Percentiles rank a stretch among this genome's conserved stretches.
Conservation (phyloP, 2,888 invertebrate species). For the Silvanus unidentatus region DNA sequence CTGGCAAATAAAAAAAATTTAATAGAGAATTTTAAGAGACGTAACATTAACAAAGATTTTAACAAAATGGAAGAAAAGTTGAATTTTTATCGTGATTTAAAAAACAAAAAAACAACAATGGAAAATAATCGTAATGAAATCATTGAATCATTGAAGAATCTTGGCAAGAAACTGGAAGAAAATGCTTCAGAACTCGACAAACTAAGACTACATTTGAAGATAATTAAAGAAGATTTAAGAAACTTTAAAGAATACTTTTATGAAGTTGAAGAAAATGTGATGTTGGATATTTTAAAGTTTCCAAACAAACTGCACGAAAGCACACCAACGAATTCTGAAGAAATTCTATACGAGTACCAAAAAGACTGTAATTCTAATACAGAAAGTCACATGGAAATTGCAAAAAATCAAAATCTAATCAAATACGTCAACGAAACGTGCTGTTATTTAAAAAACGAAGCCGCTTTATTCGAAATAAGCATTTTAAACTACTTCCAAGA, state of each 20-base stretch:
- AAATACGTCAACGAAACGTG: constrained; percentile 54
- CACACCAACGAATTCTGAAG: constrained; percentile 50
- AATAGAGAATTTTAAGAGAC: constrained; percentile 51
- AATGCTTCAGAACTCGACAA: constrained; percentile 46
- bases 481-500: constrained; percentile 51
- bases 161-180: constrained; percentile 40
- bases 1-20: constrained; percentile 50
- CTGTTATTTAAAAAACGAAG: constrained; percentile 61
- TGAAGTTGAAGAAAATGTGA: constrained; percentile 66
- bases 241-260: constrained; percentile 58
- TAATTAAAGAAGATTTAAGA: constrained; percentile 53
- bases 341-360: constrained; percentile 30
- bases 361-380: constrained; percentile 38
- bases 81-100: constrained; percentile 55
- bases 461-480: constrained; percentile 65
- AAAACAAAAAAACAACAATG: constrained; percentile 48
- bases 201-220: constrained; percentile 50
- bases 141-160: constrained; percentile 46
- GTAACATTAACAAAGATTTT: constrained; percentile 53
- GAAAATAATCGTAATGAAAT: constrained; percentile 52
- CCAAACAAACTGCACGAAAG: constrained; percentile 64
- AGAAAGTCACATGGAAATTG: constrained; percentile 53
- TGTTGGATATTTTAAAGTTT: constrained; percentile 57
- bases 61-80: constrained; percentile 55
- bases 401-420: constrained; percentile 49